Percentiles rank a stretch among this genome's conserved stretches.
phyloP scores from a whole-genome alignment of 1,140 invertebrate genomes.

The Ceratoteleas bidentatus region DNA sequence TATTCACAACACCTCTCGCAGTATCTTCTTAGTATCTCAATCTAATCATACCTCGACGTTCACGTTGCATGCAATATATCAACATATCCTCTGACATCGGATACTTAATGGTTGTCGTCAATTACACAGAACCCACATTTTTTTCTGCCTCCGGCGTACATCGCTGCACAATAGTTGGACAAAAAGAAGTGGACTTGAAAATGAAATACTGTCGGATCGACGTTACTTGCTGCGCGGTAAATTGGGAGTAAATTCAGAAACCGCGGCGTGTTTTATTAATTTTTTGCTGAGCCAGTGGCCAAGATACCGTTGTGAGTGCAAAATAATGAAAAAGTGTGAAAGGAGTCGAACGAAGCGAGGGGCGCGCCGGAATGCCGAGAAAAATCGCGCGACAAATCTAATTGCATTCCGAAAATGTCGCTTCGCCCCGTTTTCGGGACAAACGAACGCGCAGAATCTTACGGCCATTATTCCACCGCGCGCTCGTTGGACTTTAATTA shows the following conservation, averaged over 20 bases:
- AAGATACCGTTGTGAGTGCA: constrained; percentile 26
- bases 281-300: constrained; percentile 33
- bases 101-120: too few species aligned
- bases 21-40: too few species aligned
- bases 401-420: constrained; percentile 49
- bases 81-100: too few species aligned
- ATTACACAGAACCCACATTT: too few species aligned
- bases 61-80: too few species aligned
- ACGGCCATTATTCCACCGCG: too few species aligned
- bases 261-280: constrained; percentile 38
- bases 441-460: neutral
- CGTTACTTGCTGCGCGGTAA: constrained; percentile 6
- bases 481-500: neutral
- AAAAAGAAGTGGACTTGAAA: neutral
- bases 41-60: too few species aligned
- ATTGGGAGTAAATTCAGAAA: constrained; percentile 34
- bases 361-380: neutral
- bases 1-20: too few species aligned
- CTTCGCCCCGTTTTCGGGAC: constrained; percentile 17
- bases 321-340: constrained; percentile 43
- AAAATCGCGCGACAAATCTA: constrained; percentile 45
- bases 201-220: constrained; percentile 3
- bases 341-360: neutral
- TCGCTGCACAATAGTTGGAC: neutral
- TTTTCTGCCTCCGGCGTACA: neutral